Evolutionary conservation across 2,113 vertebrate genomes (phyloP).

Genomic region (Ancistrus triradiatus): DNA sequence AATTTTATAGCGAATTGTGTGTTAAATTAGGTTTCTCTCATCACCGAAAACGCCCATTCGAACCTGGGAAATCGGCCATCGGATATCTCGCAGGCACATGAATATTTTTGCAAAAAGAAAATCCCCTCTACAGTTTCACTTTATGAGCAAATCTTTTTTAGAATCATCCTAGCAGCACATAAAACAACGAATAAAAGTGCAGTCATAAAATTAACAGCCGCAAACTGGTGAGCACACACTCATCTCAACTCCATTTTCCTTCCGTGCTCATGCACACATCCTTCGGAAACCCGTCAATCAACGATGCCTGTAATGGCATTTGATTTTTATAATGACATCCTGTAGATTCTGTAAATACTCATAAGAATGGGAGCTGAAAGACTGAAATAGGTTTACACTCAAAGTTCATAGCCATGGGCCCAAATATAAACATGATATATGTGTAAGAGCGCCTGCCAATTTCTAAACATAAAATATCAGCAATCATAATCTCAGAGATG

Average conservation of each 20-base stretch:
- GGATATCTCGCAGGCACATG: too few relatives aligned
- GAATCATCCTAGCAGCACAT: constrained; percentile 63
- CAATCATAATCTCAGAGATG: too few relatives aligned
- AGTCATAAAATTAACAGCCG: constrained; percentile 70
- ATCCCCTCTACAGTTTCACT: constrained; percentile 52
- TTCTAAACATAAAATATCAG: too few relatives aligned
- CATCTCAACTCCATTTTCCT: constrained; percentile 60
- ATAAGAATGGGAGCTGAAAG: constrained; percentile 64
- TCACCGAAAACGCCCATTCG: too few relatives aligned
- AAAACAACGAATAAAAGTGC: constrained; percentile 65
- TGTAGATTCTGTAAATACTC: constrained; percentile 22
- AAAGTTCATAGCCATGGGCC: too few relatives aligned
- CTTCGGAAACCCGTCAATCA: constrained; percentile 12
- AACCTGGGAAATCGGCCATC: too few relatives aligned
- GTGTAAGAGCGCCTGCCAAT: too few relatives aligned
- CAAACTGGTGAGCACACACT: constrained; percentile 47
- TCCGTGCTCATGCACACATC: constrained; percentile 32
- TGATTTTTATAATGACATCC: constrained; percentile 19
- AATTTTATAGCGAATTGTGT: too few relatives aligned
- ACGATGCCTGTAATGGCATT: constrained; percentile 6
- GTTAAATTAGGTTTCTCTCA: neutral
- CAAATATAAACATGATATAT: too few relatives aligned
- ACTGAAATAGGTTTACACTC: too few relatives aligned
- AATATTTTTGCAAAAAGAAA: neutral
- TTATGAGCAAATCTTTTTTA: constrained; percentile 48